These are phyloP conservation scores for Acleris holmiana DNA, from an alignment of 2,888 invertebrate species.

Conservation along the genomic window DNA sequence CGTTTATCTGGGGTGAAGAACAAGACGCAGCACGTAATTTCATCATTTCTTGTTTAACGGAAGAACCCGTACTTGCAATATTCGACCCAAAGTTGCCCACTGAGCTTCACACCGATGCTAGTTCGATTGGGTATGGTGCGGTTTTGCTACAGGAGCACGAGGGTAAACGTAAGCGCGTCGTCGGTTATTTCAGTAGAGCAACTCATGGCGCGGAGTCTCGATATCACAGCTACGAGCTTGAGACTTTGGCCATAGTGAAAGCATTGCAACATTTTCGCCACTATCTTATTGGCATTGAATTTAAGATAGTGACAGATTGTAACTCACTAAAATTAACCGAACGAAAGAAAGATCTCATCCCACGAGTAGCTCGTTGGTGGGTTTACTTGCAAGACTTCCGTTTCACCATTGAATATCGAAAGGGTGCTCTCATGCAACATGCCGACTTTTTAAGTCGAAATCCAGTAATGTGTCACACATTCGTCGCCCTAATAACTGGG, in stretches of 20 bases:
- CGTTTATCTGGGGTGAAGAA: constrained; percentile 30
- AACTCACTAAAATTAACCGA: constrained; percentile 45
- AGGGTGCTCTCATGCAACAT: not conserved
- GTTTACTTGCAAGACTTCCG: constrained; percentile 43
- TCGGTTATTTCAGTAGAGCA: constrained; percentile 4
- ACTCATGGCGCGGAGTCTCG: not conserved
- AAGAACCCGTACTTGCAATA: constrained; percentile 45
- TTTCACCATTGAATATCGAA: constrained; percentile 16
- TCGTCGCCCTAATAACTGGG: constrained; percentile 20
- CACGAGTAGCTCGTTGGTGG: constrained; percentile 49
- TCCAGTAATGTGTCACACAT: not conserved
- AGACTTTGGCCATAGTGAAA: not conserved
- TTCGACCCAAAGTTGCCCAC: constrained; percentile 43
- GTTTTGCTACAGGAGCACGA: constrained; percentile 49
- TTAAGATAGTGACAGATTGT: constrained; percentile 44
- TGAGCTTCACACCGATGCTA: constrained; percentile 50
- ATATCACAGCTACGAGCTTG: not conserved
- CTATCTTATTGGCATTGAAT: not conserved
- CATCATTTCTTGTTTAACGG: constrained; percentile 40
- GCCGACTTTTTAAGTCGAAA: not conserved
- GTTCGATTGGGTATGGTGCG: constrained; percentile 45
- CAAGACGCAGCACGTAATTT: constrained; percentile 39
- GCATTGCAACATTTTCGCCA: not conserved
- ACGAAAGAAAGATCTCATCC: constrained; percentile 45
- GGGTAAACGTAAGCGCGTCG: constrained; percentile 8